Evolutionary conservation across 1,140 invertebrate genomes (phyloP), one percentile per base, ranked within the genome.

Genomic region (Ruditapes philippinarum): DNA sequence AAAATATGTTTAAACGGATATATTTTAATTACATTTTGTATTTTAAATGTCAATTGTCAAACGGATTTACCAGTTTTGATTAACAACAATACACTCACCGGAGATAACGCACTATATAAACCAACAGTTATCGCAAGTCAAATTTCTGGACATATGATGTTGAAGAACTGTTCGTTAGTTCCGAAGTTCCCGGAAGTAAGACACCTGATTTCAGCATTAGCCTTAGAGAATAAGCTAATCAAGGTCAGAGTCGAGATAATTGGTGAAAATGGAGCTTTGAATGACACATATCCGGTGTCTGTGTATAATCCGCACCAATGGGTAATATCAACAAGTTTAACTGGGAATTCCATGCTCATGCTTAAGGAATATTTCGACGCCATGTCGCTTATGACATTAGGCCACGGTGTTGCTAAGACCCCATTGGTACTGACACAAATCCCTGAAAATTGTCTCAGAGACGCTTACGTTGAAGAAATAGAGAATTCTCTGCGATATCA

Each of bases 271-370:
- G 45, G 42, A 49, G 38, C 68, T 4, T 25, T 33, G 7, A 73
- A 51, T 1, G 40, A 54, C 22, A 54, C 40, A 14, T 57, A 49
- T n/a, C 40, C 45, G 11, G 45, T 7, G 7, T 73, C 40, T 9
- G 49, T 84, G 19, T 70, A 73, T 42, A 28, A 70, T 5, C 68
- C 82, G 22, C 31, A 31, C 7, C 33, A 65, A 5, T 84, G 82
- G 82, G 28, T 84, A 5, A 54, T 84, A 31, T 49, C 82, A 7
- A 84, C 82, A 12, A 73, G 82, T 54, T n/a, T 33, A 0, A 84
- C 60, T 51, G 82, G 82, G n/a, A 70, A 54, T 7, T 42, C 82
- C 1, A 73, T 84, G 82, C 45, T 84, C 0, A 70, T 84, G 68
- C 42, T 84, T 0, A 49, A 68, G 38, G 82, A 84, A 36, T 57